A percentile compares a stretch with the other conserved stretches of the same genome.
Conservation (phyloP, 2,888 invertebrate genomes). For the Hofmannophila pseudospretella region DNA sequence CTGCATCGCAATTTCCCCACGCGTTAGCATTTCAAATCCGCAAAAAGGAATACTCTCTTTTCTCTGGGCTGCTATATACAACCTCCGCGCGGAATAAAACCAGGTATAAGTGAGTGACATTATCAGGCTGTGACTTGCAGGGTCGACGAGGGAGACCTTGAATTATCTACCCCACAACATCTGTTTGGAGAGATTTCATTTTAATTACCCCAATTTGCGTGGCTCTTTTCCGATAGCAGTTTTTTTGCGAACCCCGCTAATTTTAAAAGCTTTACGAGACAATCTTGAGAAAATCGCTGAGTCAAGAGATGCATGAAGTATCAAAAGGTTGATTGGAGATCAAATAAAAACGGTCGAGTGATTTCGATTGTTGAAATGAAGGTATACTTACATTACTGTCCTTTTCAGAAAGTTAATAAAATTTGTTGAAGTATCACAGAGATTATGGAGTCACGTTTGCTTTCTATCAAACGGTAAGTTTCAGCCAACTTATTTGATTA, state of each 20-base stretch:
- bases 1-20: background rate
- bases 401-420: too few relatives aligned
- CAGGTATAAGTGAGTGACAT: slow-evolving; percentile 58
- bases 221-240: slow-evolving; percentile 19
- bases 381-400: too few relatives aligned
- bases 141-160: slow-evolving; percentile 31
- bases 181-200: slow-evolving; percentile 45
- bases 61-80: slow-evolving; percentile 21
- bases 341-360: slow-evolving; percentile 3
- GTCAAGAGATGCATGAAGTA: background rate
- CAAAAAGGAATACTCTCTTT: background rate
- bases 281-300: slow-evolving; percentile 1
- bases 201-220: slow-evolving; percentile 53
- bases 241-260: slow-evolving; percentile 10
- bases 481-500: too few relatives aligned
- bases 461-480: too few relatives aligned
- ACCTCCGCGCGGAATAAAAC: slow-evolving; percentile 37
- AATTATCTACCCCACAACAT: slow-evolving; percentile 48
- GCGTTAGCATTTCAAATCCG: slow-evolving; percentile 3
- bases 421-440: too few relatives aligned
- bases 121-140: slow-evolving; percentile 51
- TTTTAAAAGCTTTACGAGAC: background rate
- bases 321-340: slow-evolving; percentile 6
- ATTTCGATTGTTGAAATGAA: too few relatives aligned
- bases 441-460: too few relatives aligned